Percentiles rank a stretch among this genome's conserved stretches.
phyloP scores from a whole-genome alignment of 2,113 vertebrate species.

The Lichenostomus cassidix region DNA sequence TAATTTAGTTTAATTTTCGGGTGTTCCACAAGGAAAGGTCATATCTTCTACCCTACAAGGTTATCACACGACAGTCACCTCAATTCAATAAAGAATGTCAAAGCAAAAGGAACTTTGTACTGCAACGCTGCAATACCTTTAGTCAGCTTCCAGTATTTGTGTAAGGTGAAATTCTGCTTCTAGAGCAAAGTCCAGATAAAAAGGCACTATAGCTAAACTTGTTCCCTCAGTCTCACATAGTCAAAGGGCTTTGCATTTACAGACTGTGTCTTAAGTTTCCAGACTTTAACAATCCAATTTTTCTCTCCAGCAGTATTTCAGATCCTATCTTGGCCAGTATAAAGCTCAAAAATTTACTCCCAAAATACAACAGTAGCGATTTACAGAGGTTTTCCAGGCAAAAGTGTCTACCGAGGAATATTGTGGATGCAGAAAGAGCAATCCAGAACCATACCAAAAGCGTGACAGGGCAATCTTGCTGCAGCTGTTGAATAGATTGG shows the following conservation, averaged over 20 bases:
- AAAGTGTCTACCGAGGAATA: background rate
- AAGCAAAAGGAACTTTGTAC: conserved; percentile 58
- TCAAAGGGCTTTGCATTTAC: background rate
- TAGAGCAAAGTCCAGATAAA: conserved; percentile 48
- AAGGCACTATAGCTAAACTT: background rate
- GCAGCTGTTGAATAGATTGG: background rate
- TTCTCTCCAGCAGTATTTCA: background rate
- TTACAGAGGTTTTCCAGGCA: background rate
- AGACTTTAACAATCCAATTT: background rate
- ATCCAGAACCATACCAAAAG: background rate
- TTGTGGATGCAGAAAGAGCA: background rate
- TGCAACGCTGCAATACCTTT: conserved; percentile 11
- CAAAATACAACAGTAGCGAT: background rate
- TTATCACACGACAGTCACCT: background rate
- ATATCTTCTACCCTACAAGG: background rate
- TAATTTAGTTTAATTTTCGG: no score
- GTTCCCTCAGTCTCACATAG: background rate
- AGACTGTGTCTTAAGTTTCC: background rate
- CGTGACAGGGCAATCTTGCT: background rate
- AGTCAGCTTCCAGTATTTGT: conserved; percentile 43
- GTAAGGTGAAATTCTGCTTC: conserved; percentile 36
- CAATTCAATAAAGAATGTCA: background rate
- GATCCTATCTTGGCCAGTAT: background rate
- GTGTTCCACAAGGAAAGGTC: background rate
- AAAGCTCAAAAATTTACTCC: background rate